Conservation (phyloP, 2,888 invertebrate species). For the Hydroisotoma schaefferi region DNA sequence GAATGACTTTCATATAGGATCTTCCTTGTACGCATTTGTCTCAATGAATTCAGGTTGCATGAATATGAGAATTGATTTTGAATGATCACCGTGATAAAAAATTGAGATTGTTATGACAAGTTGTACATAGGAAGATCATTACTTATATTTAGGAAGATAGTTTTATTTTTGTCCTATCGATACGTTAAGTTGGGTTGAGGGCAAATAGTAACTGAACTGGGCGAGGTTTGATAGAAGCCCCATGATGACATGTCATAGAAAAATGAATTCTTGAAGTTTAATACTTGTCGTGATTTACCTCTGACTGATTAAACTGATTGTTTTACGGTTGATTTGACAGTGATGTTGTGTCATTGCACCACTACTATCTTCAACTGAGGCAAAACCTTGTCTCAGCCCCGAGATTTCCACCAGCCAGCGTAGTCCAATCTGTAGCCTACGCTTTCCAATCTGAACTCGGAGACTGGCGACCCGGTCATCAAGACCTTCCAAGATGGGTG, state of each 20-base stretch:
- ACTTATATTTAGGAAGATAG: too few relatives aligned
- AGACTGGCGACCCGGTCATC: constrained; percentile 45
- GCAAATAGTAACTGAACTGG: neutral
- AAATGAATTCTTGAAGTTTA: neutral
- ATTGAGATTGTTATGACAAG: neutral
- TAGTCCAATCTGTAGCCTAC: constrained; percentile 46
- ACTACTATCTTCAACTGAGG: constrained; percentile 91
- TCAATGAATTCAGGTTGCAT: neutral
- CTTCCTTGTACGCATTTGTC: neutral
- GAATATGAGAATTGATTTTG: neutral
- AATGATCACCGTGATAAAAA: neutral
- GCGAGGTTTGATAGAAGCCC: constrained; percentile 15
- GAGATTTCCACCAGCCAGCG: constrained; percentile 38
- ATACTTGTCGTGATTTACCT: neutral
- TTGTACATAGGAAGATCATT: too few relatives aligned
- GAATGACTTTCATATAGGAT: neutral
- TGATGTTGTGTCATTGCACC: constrained; percentile 86
- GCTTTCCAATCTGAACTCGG: constrained; percentile 46
- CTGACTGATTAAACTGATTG: constrained; percentile 5
- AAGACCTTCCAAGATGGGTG: constrained; percentile 43
- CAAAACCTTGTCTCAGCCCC: constrained; percentile 66
- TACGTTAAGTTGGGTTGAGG: too few relatives aligned
- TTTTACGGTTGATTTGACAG: constrained; percentile 51
- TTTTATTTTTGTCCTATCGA: too few relatives aligned
- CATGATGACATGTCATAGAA: constrained; percentile 2